phyloP scores from a whole-genome alignment of 2,888 invertebrate genomes.

The Iphiclides podalirius region DNA sequence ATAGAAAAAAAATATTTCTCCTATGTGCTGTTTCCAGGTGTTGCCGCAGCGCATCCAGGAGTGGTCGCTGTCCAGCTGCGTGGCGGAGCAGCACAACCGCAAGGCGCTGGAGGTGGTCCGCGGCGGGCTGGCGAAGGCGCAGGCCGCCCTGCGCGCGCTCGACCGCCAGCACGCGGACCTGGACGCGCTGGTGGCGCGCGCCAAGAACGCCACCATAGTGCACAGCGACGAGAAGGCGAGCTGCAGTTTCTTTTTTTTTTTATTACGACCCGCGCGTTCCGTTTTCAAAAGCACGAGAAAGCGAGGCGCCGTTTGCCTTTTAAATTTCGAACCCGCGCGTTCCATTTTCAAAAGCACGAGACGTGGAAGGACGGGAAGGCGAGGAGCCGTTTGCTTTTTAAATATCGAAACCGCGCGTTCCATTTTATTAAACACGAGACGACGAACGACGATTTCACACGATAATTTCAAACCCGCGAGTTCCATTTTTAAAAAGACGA shows the following conservation, averaged over 20 bases:
- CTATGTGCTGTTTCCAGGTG: no score
- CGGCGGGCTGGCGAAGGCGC: slow-evolving; percentile 88
- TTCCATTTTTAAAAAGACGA: no score
- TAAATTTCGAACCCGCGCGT: neutral
- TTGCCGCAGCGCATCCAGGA: slow-evolving; percentile 94
- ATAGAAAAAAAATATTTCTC: no score
- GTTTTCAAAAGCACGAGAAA: no score
- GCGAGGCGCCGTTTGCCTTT: neutral
- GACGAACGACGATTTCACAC: no score
- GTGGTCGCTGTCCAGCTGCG: slow-evolving; percentile 92
- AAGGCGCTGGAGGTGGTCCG: slow-evolving; percentile 86
- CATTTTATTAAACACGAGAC: no score
- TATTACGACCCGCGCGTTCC: no score
- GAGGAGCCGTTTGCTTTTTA: no score
- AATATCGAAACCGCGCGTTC: no score
- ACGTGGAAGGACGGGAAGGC: no score
- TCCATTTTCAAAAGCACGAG: neutral
- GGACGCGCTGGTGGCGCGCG: slow-evolving; percentile 89
- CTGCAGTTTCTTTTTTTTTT: neutral
- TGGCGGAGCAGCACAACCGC: slow-evolving; percentile 91
- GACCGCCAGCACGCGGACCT: slow-evolving; percentile 88
- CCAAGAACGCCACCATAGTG: slow-evolving; percentile 83
- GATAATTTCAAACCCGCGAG: no score
- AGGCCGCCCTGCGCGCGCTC: slow-evolving; percentile 88
- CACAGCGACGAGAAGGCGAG: slow-evolving; percentile 76